Base-by-base conservation (phyloP, 1,140 invertebrate species). In the Lysiphlebus fabarum region DNA sequence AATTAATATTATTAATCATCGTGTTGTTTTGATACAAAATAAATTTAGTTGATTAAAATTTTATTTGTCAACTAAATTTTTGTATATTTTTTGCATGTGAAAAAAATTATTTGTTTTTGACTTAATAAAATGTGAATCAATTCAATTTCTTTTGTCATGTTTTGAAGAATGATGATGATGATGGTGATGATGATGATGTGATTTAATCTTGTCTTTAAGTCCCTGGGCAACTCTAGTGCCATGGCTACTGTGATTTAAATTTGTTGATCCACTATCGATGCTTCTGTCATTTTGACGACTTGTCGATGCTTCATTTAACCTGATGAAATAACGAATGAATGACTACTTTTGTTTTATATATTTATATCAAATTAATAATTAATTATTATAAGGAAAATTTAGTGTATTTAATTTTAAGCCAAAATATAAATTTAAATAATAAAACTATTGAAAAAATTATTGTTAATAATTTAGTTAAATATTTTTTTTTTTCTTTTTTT, bases 291-390 rank as follows among this genome's bases (percentile, higher is more conserved):
- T 70, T 56, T 72, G 75, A 68, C 71, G 75, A 73, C 73, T 79
- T 49, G 78, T 79, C 50, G 77, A 75, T 68, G 74, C 71, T 72
- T 76, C 75, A 63, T 67, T 61, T 53, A 70, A 78, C 75, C 76
- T 78, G 65, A 71, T 65, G 69, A 72, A 74, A 74, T 45, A 73
- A 69, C 44, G 55, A 33, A 60, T 53, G 53, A 47, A 55, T 42
- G 3, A 51, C 40, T 43, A 14, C 17, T 48, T 55, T 55, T 45
- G 37, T 37, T 11, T 36, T 51, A 7, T 9, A n/a, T n/a, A 5
- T n/a, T 51, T 37, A 4, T 51, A 7, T 37, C 7, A 36, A 59
- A 43, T 50, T 42, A 26, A 43, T 47, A 17, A 45, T 56, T 53
- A 58, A 58, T 36, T 43, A 43, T 58, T 37, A 36, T 12, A 40